Conservation (phyloP, 2,888 invertebrate genomes). For the Villa cingulata region DNA sequence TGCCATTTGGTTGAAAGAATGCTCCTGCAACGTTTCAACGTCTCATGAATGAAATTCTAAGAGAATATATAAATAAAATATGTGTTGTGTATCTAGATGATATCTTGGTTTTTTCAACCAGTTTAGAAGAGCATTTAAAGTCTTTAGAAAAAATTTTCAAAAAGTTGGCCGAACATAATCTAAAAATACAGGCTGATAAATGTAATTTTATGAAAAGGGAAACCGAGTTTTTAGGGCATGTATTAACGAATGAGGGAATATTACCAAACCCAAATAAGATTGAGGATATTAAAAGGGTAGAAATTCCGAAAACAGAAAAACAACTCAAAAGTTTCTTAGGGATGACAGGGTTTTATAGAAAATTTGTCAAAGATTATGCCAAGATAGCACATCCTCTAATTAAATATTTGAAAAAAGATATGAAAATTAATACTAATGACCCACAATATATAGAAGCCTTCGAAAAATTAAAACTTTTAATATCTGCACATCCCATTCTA, state of each 20-base stretch:
- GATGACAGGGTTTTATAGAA: background rate
- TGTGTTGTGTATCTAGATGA: conserved; percentile 5
- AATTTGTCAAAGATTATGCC: too few species aligned
- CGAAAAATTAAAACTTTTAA: too few species aligned
- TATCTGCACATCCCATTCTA: too few species aligned
- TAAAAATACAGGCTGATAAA: conserved; percentile 1
- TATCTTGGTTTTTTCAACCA: conserved; percentile 10
- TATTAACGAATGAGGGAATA: background rate
- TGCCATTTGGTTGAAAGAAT: conserved; percentile 11
- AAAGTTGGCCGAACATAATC: background rate
- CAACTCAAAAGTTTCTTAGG: background rate
- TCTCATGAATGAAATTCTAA: conserved; percentile 9
- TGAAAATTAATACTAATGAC: too few species aligned
- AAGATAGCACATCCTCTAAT: too few species aligned
- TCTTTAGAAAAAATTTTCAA: background rate
- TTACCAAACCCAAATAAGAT: background rate
- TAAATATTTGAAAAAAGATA: background rate
- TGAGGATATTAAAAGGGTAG: background rate
- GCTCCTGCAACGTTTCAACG: conserved; percentile 9
- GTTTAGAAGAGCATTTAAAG: conserved; percentile 8
- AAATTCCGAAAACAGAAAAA: background rate
- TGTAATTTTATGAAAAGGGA: conserved; percentile 1
- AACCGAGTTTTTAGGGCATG: background rate
- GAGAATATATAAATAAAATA: conserved; percentile 7
- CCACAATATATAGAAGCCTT: too few species aligned